Evolutionary conservation across 2,113 vertebrate species (phyloP).

Genomic region (Paramisgurnus dabryanus): DNA sequence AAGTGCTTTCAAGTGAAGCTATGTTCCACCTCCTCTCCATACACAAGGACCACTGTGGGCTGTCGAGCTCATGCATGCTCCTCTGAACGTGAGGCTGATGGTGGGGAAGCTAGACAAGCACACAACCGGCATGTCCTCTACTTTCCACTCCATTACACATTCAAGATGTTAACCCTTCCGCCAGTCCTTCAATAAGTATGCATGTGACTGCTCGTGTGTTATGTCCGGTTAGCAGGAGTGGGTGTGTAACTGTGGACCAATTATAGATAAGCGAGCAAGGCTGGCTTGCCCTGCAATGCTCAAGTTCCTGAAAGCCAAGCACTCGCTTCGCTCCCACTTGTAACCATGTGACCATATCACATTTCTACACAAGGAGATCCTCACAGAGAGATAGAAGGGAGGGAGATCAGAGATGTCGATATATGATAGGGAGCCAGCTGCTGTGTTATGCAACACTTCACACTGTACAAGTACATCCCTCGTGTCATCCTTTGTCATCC

Average conservation of each 20-base stretch:
- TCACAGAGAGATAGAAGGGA: not conserved
- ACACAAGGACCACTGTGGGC: conserved; percentile 15
- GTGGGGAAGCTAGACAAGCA: conserved; percentile 1
- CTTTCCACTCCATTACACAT: not conserved
- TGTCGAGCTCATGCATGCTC: conserved; percentile 19
- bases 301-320: not conserved
- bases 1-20: conserved; percentile 14
- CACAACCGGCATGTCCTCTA: conserved; percentile 1
- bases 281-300: conserved; percentile 5
- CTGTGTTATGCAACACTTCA: conserved; percentile 34
- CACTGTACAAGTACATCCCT: conserved; percentile 1
- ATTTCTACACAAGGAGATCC: conserved; percentile 2
- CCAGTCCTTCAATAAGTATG: not conserved
- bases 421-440: conserved; percentile 15
- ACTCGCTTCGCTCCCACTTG: not conserved
- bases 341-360: conserved; percentile 21
- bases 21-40: not conserved
- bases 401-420: conserved; percentile 5
- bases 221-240: not conserved
- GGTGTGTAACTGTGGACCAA: not conserved
- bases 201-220: not conserved
- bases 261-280: conserved; percentile 6
- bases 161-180: conserved; percentile 4
- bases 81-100: conserved; percentile 20
- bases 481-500: not conserved